Conservation (phyloP, 2,113 vertebrate species). For the Saiga tatarica region DNA sequence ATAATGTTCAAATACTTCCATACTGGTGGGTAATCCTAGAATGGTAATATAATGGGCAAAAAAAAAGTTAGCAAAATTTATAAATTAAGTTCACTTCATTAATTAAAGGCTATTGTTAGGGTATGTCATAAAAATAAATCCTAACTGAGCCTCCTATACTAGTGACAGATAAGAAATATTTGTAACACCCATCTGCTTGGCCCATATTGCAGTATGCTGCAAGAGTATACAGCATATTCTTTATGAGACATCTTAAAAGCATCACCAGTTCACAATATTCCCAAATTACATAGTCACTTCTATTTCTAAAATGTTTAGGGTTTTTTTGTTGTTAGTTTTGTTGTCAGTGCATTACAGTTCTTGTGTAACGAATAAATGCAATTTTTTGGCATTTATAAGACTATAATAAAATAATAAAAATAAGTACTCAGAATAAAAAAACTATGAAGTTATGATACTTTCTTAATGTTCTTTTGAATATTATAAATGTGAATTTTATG, state of each 20-base stretch:
- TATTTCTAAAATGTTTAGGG: neutral
- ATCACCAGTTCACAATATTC: neutral
- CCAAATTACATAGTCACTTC: neutral
- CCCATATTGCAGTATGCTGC: neutral
- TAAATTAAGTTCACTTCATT: neutral
- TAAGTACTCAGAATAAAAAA: slow-evolving; percentile 14
- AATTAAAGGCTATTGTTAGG: neutral
- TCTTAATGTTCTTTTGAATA: neutral
- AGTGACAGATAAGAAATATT: neutral
- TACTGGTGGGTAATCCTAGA: neutral
- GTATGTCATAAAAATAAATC: neutral
- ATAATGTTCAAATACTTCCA: neutral
- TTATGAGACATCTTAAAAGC: neutral
- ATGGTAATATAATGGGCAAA: neutral
- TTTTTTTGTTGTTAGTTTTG: neutral
- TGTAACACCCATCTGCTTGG: neutral
- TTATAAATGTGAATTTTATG: neutral
- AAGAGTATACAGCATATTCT: neutral
- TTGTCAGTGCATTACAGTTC: neutral
- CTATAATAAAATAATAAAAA: neutral
- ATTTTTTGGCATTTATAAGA: neutral
- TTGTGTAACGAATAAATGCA: neutral
- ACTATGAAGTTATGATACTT: neutral
- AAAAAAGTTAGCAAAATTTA: neutral
- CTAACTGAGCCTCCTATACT: neutral